Evolutionary conservation across 2,113 vertebrate genomes (phyloP), one percentile per base, ranked within the genome.

Genomic region (Burhinus bistriatus): DNA sequence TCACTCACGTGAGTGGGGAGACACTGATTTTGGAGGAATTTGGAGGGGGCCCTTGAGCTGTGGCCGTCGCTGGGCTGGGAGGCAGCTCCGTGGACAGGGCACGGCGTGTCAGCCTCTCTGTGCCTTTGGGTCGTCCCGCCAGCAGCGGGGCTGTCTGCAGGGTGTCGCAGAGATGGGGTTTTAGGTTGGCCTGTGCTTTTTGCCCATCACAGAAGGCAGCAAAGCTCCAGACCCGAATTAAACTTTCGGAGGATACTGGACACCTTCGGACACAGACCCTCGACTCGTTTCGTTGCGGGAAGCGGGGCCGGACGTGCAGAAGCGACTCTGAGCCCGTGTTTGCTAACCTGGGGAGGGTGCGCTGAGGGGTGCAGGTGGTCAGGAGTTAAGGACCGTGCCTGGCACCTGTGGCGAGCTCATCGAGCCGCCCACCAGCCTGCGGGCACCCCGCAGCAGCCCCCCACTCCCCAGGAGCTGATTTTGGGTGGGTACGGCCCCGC

Each of bases 391-490:
- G 44, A 6, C 22, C 0, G 0, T 68, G 38, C 12, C 66, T 36
- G 1, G 4, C 5, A 3, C 5, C n/a, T 29, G 0, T 3, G 54
- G 42, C 0, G 16, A 40, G 49, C 79, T 55, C 4, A 8, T 4
- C 0, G 38, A 65, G 80, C 54, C 29, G n/a, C 58, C 26, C n/a
- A 11, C 44, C 21, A 44, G 78, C 21, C 69, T 2, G 3, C 2
- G 8, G 38, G 29, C 68, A n/a, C 57, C 51, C 2, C 0, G 51
- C 55, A 40, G 61, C 8, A 0, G 21, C 36, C 3, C 0, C 26
- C 32, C 1, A 0, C 59, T 36, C 15, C 42, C 45, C 52, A 1
- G 22, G 34, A 34, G 47, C 78, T 40, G 84, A 18, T 32, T 22
- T 34, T 0, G 11, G 38, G 32, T 58, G 81, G 47, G 62, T 11